Evolutionary conservation across 2,888 invertebrate species (phyloP).

Genomic region (Drosophila hamatofila): DNA sequence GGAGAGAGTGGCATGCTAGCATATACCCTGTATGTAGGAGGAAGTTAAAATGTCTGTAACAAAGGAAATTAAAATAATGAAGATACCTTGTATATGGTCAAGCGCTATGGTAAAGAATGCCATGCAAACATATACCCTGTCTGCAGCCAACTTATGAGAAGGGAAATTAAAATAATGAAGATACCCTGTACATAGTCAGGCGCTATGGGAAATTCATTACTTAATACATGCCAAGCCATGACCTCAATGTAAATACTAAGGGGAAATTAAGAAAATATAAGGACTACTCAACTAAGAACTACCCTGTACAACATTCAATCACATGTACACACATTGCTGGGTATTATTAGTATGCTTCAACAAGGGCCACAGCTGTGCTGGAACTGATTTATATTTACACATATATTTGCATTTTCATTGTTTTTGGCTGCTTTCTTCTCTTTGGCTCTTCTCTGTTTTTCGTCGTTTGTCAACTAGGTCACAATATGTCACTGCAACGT

Average conservation of each 20-base stretch:
- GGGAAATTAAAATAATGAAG: background rate
- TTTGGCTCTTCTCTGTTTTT: conserved; percentile 1
- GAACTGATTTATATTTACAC: background rate
- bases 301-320: background rate
- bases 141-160: background rate
- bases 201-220: background rate
- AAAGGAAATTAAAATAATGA: too few relatives aligned
- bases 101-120: too few relatives aligned
- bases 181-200: background rate
- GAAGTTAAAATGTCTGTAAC: too few relatives aligned
- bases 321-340: background rate
- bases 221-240: background rate
- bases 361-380: background rate
- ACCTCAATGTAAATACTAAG: background rate
- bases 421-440: background rate
- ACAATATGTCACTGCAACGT: conserved; percentile 92
- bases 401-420: background rate
- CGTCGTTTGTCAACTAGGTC: conserved; percentile 86
- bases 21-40: too few relatives aligned
- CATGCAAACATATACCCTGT: background rate
- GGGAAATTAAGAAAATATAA: background rate
- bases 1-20: too few relatives aligned
- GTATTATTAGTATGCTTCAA: background rate
- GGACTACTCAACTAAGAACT: background rate
- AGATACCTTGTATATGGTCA: too few relatives aligned